phyloP scores from a whole-genome alignment of 2,888 invertebrate genomes.

The Crocallis elinguaria region DNA sequence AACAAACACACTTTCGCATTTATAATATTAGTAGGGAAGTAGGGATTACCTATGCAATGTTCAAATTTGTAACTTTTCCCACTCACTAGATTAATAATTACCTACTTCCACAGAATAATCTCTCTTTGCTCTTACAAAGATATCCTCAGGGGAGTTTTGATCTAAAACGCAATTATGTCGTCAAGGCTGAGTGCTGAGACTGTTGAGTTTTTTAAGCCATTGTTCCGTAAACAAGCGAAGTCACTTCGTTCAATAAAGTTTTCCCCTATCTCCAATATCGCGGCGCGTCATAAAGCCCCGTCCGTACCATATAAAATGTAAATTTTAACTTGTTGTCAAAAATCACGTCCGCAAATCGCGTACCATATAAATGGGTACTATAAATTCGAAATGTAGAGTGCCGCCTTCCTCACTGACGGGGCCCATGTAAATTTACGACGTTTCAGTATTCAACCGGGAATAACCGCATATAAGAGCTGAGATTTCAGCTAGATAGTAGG shows the following conservation, averaged over 20 bases:
- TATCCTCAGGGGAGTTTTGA: slow-evolving; percentile 2
- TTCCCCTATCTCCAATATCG: slow-evolving; percentile 38
- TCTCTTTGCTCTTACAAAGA: slow-evolving; percentile 1
- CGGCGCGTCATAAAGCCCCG: slow-evolving; percentile 53
- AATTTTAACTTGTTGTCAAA: slow-evolving; percentile 75
- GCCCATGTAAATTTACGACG: slow-evolving; percentile 76
- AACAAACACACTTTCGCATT: no score
- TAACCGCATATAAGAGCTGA: slow-evolving; percentile 67
- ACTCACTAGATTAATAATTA: no score
- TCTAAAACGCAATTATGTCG: slow-evolving; percentile 17
- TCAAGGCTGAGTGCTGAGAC: slow-evolving; percentile 9
- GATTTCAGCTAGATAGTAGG: slow-evolving; percentile 65
- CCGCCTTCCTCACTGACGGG: slow-evolving; percentile 62
- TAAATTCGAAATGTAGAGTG: slow-evolving; percentile 70
- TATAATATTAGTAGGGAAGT: no score
- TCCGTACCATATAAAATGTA: slow-evolving; percentile 66
- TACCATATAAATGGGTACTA: slow-evolving; percentile 70
- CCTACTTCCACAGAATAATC: neutral
- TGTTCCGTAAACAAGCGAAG: slow-evolving; percentile 19
- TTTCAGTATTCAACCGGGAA: slow-evolving; percentile 76
- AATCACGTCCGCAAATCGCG: slow-evolving; percentile 70
- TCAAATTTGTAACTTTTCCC: no score
- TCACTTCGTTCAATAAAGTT: slow-evolving; percentile 34
- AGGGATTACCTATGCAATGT: no score
- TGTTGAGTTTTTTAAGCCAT: slow-evolving; percentile 8